Base-by-base conservation (phyloP, 1,140 invertebrate genomes). In the Trachymyrmex cornetzi region DNA sequence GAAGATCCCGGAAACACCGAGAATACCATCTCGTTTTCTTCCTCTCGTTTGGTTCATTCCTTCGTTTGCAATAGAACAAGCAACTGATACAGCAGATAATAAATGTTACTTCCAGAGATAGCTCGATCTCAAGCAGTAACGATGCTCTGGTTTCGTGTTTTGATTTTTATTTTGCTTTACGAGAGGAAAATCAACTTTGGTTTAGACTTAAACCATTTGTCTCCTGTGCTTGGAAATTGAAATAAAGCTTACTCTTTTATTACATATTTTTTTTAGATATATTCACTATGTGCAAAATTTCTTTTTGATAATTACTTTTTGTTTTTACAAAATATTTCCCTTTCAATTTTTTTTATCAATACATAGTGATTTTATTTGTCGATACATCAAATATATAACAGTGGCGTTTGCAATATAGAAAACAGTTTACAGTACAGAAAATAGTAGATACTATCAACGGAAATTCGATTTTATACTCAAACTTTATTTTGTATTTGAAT, bases 101-200 rank as follows among this genome's bases (percentile, higher is more conserved):
- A 84, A 84, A 84, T 84, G 69, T 75, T 84, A 82, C 67, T 82
- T 7, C n/a, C 38, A 24, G 48, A 12, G 38, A 63, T 50, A 75
- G 44, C n/a, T 63, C 80, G 80, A 84, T 74, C 55, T 61, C 55
- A 22, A 74, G 14, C 38, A 27, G 3, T 50, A 59, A 82, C 55
- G 27, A 84, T 82, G 61, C 74, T 48, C 44, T 16, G 27, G 38
- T 75, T 57, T 63, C 27, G 14, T 22, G 57, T 50, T 44, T 50
- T 71, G 55, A 50, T 75, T 84, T 84, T 75, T 63, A 61, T 61
- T 74, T 61, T 50, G 9, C 14, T 34, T 34, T 22, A 11, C 55
- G 38, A 30, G 53, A 5, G 38, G 38, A 24, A 82, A n/a, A 75
- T 82, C 27, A 75, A 61, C 38, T 44, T 44, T 44, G 9, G 38